Base-by-base conservation (phyloP, 2,888 invertebrate species). In the Caenorhabditis plicata region DNA sequence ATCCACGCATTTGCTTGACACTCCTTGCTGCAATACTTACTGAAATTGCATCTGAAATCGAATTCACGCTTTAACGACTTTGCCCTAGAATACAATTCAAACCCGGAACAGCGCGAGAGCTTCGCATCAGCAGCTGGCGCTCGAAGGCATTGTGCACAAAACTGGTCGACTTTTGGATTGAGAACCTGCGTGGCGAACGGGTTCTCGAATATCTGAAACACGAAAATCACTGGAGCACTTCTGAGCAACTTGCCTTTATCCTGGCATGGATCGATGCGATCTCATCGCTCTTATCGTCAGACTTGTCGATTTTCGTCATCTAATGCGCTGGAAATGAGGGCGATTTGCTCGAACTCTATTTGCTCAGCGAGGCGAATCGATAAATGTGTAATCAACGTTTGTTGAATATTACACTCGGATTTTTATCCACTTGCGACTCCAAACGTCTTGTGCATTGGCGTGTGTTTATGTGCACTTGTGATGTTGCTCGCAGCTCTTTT, bases 1-100 rank as follows among this genome's bases (percentile, higher is more conserved):
- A 55, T 42, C 78, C 78, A 78, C 1, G 72, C 76, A n/a, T 57
- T 42, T 22, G 63, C 57, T 46, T 80, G 79, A 42, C 79, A 78
- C 11, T 72, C 71, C 49, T 74, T 72, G 36, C 67, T 60, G 47
- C 80, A 80, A 43, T 80, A 80, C 17, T 61, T 63, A 5, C 53
- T 47, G 51, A 66, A 66, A 15, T 66, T 55, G 23, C 66, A 66
- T 15, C 66, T 66, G 29, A 32, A 60, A 43, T 17, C 9, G 17
- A 22, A 8, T 36, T 4, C 23, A 5, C 19, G 9, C 20, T 15
- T 25, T 36, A 5, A 35, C 19, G n/a, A n/a, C n/a, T n/a, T n/a
- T n/a, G n/a, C 22, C 5, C 1, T 19, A 13, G n/a, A 13, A n/a
- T 32, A 11, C n/a, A 39, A 33, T 3, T 35, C 44, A 25, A 33